A percentile compares a stretch with the other conserved stretches of the same genome.
phyloP scores from a whole-genome alignment of 2,797 vertebrate species.

The Pelochelys cantorii region DNA sequence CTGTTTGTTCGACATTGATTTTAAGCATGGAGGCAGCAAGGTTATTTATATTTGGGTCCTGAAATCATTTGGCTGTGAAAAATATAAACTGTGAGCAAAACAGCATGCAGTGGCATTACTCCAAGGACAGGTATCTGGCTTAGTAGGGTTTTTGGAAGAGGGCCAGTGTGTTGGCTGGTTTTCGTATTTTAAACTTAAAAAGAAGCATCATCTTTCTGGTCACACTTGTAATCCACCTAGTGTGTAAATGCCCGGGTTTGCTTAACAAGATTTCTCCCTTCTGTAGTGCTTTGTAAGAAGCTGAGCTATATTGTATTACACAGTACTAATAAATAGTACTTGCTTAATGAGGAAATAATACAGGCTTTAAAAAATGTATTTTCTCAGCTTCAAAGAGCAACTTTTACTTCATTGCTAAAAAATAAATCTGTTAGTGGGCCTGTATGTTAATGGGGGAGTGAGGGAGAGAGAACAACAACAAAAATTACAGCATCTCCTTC shows the following conservation, averaged over 20 bases:
- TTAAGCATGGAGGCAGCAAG: not conserved
- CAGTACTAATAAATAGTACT: not conserved
- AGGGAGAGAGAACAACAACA: not conserved
- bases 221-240: not conserved
- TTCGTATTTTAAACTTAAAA: not conserved
- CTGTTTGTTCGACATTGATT: not conserved
- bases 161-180: not conserved
- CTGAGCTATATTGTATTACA: not conserved
- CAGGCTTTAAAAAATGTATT: not conserved
- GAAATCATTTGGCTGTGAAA: not conserved
- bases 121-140: not conserved
- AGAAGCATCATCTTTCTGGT: rapidly evolving
- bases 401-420: no score
- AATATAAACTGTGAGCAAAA: not conserved
- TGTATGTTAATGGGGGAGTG: not conserved
- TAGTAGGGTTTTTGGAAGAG: rapidly evolving
- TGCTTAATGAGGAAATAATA: not conserved
- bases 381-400: not conserved
- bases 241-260: not conserved
- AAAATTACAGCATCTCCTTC: no score
- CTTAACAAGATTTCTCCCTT: not conserved
- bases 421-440: no score
- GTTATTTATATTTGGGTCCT: not conserved
- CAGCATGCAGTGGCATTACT: not conserved
- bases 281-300: not conserved